These are phyloP conservation scores for Rousettus madagascariensis DNA, from an alignment of 2,797 vertebrate genomes.

Conservation along the genomic window DNA sequence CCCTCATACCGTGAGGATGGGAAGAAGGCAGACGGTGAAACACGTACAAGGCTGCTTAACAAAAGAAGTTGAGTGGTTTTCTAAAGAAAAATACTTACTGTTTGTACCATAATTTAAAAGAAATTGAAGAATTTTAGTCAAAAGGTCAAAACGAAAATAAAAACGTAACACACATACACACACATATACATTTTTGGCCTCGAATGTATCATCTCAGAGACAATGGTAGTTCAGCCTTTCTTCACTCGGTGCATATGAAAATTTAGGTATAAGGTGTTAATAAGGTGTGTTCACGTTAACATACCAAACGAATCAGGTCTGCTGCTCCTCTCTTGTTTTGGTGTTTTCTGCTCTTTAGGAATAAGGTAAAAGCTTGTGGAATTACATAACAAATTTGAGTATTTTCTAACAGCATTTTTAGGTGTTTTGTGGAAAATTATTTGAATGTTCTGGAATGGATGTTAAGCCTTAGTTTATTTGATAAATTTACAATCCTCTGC, in stretches of 20 bases:
- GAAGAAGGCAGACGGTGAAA: neutral
- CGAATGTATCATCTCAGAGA: neutral
- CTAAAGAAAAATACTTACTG: neutral
- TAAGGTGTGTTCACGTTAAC: neutral
- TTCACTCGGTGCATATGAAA: neutral
- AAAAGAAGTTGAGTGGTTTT: conserved; percentile 63
- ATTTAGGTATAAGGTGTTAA: neutral
- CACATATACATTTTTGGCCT: neutral
- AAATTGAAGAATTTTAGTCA: neutral
- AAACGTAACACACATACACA: neutral
- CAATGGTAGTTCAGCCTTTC: neutral
- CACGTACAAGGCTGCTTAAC: conserved; percentile 39
- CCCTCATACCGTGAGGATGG: neutral
- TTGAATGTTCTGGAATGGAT: neutral
- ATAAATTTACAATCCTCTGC: conserved; percentile 28
- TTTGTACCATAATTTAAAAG: neutral
- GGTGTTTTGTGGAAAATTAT: conserved; percentile 25
- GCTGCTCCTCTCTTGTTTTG: neutral
- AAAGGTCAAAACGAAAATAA: neutral
- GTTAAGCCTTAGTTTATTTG: neutral
- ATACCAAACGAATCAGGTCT: neutral
- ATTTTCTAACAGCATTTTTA: neutral
- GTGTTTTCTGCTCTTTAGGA: neutral
- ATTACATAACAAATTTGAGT: neutral
- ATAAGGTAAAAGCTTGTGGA: neutral